Conservation (phyloP, 2,888 invertebrate species). For the Pseudanteris insignis region DNA sequence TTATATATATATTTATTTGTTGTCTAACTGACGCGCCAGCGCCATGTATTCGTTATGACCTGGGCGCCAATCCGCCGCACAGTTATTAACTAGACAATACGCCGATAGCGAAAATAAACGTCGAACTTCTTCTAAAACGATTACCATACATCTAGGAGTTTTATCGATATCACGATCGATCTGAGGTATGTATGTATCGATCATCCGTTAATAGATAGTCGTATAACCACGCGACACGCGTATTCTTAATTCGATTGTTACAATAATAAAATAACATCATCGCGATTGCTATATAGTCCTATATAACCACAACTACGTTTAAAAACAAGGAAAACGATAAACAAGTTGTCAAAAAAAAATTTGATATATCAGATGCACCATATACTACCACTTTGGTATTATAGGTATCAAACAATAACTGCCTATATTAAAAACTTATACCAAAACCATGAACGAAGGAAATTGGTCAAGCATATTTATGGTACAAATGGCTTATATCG, state of each 20-base stretch:
- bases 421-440: no score
- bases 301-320: conserved; percentile 15
- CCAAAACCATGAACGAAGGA: no score
- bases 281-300: conserved; percentile 8
- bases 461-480: no score
- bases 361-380: no score
- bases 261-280: conserved; percentile 19
- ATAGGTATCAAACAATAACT: no score
- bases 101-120: conserved; percentile 60
- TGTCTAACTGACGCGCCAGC: conserved; percentile 17
- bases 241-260: conserved; percentile 29
- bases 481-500: no score
- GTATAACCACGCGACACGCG: conserved; percentile 35
- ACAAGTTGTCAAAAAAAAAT: no score
- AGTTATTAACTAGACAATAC: conserved; percentile 49
- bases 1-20: conserved; percentile 20
- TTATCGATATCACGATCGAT: conserved; percentile 63
- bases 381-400: background rate
- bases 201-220: conserved; percentile 49
- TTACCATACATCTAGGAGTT: conserved; percentile 62
- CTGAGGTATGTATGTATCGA: conserved; percentile 65
- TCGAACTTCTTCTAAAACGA: conserved; percentile 54
- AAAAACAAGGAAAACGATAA: conserved; percentile 4
- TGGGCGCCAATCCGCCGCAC: conserved; percentile 25
- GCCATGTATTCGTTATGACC: conserved; percentile 34